Evolutionary conservation across 2,888 invertebrate species (phyloP).

Genomic region (Brassicogethes aeneus): DNA sequence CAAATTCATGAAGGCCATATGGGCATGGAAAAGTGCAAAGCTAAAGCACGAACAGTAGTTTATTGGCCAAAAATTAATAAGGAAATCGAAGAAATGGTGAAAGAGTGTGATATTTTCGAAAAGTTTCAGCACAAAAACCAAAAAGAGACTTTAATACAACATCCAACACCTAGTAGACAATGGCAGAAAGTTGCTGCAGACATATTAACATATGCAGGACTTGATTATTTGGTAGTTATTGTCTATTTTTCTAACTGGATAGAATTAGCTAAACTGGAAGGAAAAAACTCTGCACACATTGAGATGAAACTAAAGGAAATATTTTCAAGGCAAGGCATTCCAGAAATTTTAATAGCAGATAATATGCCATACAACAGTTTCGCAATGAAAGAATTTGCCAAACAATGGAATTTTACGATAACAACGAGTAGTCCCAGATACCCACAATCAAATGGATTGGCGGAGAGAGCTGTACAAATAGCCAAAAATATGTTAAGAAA

Average conservation of each 20-base stretch:
- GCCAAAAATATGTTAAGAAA: slow-evolving; percentile 16
- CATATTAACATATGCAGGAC: slow-evolving; percentile 5
- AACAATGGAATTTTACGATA: slow-evolving; percentile 15
- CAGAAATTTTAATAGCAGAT: slow-evolving; percentile 15
- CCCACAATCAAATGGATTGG: slow-evolving; percentile 18
- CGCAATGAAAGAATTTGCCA: slow-evolving; percentile 15
- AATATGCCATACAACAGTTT: slow-evolving; percentile 18
- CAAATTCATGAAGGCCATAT: slow-evolving; percentile 9
- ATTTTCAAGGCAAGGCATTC: slow-evolving; percentile 17
- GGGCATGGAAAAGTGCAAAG: slow-evolving; percentile 5
- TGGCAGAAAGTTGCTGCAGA: slow-evolving; percentile 10
- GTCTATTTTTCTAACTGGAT: slow-evolving; percentile 23
- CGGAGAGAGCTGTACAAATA: slow-evolving; percentile 17
- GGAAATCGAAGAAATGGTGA: slow-evolving; percentile 6
- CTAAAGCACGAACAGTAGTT: slow-evolving; percentile 4
- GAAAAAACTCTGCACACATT: slow-evolving; percentile 9
- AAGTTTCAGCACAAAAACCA: slow-evolving; percentile 3
- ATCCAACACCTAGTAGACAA: too few relatives aligned
- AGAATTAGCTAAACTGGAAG: slow-evolving; percentile 13
- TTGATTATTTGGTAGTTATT: slow-evolving; percentile 16
- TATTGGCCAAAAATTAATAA: slow-evolving; percentile 11
- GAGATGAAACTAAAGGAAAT: slow-evolving; percentile 14
- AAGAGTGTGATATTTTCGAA: slow-evolving; percentile 4
- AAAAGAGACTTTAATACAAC: too few relatives aligned
- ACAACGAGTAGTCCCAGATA: slow-evolving; percentile 16